Base-by-base conservation (phyloP, 2,888 invertebrate species). In the Ophraella communa region DNA sequence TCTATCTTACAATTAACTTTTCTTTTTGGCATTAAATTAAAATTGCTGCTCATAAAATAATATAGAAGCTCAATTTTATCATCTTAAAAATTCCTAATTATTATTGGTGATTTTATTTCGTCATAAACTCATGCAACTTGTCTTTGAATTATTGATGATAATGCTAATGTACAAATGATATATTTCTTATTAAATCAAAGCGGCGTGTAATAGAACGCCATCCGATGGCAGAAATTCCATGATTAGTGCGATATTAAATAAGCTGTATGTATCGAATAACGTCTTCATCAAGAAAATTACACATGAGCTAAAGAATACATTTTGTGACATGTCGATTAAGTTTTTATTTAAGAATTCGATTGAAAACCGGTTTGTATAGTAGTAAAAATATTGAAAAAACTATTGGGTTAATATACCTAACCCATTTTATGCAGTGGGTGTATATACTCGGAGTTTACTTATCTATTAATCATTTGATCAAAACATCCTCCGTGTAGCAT, bases 131-230 rank as follows among this genome's bases (percentile, higher is more conserved):
- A 20, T 49, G 24, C 11, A 24, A 49, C 27, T 27, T 14, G 11
- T n/a, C 45, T 10, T 54, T 54, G 54, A 54, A 54, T 54, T 54
- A 54, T 54, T 54, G 54, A 54, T 54, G 54, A 39, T 39, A 54
- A 54, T 39, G 39, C 35, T 54, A 54, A 54, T 54, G 10, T 5
- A 23, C 33, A 54, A n/a, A 39, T 39, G 54, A 54, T 39, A 54
- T 10, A 54, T 54, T 54, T 35, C 23, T 21, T 21, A 54, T 54
- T 54, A 39, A 54, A 39, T 39, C 39, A 39, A 35, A 23, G 11
- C 17, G 39, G 54, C 39, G 54, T 23, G n/a, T 54, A 23, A 23
- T 39, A 14, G 14, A 23, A 54, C n/a, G 35, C 23, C 39, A 39
- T 54, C 14, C 14, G n/a, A 54, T 54, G 54, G 27, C 49, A 49